A percentile compares a stretch with the other conserved stretches of the same genome.
Evolutionary conservation across 2,113 vertebrate genomes (phyloP).

Genomic region (Scytalopus superciliaris): DNA sequence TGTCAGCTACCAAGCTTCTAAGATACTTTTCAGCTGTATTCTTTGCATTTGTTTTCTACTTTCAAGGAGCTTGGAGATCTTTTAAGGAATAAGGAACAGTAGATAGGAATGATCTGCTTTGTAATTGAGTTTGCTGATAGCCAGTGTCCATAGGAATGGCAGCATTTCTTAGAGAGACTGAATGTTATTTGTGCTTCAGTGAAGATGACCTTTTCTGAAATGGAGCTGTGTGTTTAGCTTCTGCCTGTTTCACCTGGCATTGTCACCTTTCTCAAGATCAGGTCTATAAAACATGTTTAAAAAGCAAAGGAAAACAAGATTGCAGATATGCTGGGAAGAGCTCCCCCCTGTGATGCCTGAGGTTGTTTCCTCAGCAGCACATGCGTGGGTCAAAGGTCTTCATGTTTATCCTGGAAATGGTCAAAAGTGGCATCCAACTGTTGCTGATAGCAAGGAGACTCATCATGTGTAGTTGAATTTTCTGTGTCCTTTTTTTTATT

Average conservation of each 20-base stretch:
- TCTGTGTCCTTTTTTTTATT: background rate
- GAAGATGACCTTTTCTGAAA: background rate
- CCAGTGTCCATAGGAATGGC: background rate
- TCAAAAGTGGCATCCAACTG: slow-evolving; percentile 21
- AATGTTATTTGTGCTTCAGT: background rate
- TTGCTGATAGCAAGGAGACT: background rate
- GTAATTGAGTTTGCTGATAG: background rate
- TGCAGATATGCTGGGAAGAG: background rate
- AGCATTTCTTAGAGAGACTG: background rate
- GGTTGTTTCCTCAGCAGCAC: slow-evolving; percentile 13
- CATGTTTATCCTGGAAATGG: slow-evolving; percentile 42
- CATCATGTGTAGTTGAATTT: background rate
- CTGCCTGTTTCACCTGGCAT: background rate
- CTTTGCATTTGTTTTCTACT: background rate
- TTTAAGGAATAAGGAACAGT: background rate
- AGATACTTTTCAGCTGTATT: background rate
- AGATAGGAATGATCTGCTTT: background rate
- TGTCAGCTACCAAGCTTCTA: background rate
- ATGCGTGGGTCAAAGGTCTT: slow-evolving; percentile 29
- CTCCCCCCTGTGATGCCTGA: background rate
- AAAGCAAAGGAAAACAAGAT: background rate
- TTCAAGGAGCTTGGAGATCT: background rate
- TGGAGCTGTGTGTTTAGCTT: background rate
- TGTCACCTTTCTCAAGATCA: background rate
- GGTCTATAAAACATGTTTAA: background rate